Base-by-base conservation (phyloP, 2,888 invertebrate species). In the Balanococcus diminutus region DNA sequence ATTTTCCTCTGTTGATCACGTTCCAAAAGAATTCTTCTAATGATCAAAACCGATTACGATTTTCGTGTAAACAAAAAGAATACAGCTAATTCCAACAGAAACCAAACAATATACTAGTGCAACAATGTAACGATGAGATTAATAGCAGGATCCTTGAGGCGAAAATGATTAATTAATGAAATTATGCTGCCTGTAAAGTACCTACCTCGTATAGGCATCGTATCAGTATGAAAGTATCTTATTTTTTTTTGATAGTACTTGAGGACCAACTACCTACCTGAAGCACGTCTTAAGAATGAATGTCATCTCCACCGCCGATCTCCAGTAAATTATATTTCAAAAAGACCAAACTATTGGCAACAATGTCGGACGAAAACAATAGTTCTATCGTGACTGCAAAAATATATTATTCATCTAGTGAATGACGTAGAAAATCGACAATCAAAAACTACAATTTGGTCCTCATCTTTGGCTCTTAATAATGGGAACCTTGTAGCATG, bases 391-490 rank as follows among this genome's bases (percentile, higher is more conserved):
- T 67, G 67, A 67, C 67, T 67, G 28, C 16, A 67, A 28, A 67
- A 56, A 56, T 56, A 56, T 56, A 56, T 56, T 67, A 67, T 67
- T 67, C 67, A 67, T 67, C 67, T 25, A 28, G 28, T 67, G 14
- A 67, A 67, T 67, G 28, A 67, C 28, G 67, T 67, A 8, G 28
- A 67, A 67, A 67, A 67, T 28, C 16, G 28, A 31, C 67, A 67
- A 67, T 67, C 67, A 67, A 16, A 67, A 67, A 16, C 67, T 28
- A 67, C 67, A 28, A 28, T 16, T 67, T 67, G 16, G 67, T 28
- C 67, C 67, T 67, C 28, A 28, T 28, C 67, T 67, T 67, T 6
- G 14, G 67, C 16, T 67, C 14, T 2, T 61, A 67, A 28, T 28
- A 67, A 67, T 28, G 16, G 28, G 28, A 28, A 67, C 67, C n/a